Percentiles rank a stretch among this genome's conserved stretches.
These are phyloP conservation scores for Leptinotarsa juncta DNA, from an alignment of 2,888 invertebrate genomes.

Conservation along the genomic window DNA sequence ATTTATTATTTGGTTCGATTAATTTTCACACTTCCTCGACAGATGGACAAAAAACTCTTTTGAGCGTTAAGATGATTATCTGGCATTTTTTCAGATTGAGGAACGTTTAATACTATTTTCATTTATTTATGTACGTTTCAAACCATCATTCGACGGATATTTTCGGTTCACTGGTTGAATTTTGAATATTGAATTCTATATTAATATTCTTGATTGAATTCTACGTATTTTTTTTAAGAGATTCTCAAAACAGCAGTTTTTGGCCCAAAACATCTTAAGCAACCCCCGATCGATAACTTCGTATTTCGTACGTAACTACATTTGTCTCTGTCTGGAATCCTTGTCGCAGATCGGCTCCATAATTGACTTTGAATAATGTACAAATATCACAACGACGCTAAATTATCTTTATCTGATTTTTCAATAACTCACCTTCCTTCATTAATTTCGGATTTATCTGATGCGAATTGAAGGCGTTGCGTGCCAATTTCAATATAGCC, in stretches of 20 bases:
- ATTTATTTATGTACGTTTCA: too few relatives aligned
- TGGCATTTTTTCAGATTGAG: too few relatives aligned
- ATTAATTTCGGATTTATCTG: conserved; percentile 40
- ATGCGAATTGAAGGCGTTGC: conserved; percentile 37
- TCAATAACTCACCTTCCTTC: conserved; percentile 39
- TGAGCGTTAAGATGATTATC: too few relatives aligned
- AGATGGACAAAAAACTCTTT: too few relatives aligned
- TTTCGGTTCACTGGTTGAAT: too few relatives aligned
- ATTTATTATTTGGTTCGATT: too few relatives aligned
- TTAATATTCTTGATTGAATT: too few relatives aligned
- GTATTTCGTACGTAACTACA: conserved; percentile 21
- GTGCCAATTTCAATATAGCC: conserved; percentile 39
- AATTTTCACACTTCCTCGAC: too few relatives aligned
- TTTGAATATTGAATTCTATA: too few relatives aligned
- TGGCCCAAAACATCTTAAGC: not conserved
- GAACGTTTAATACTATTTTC: too few relatives aligned
- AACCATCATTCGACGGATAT: too few relatives aligned
- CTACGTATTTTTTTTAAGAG: too few relatives aligned
- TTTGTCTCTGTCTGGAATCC: conserved; percentile 36
- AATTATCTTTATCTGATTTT: conserved; percentile 38
- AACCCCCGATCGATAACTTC: conserved; percentile 16
- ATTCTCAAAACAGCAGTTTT: not conserved
- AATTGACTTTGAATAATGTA: conserved; percentile 40
- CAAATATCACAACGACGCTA: conserved; percentile 32
- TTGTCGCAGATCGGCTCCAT: conserved; percentile 21